Conservation (phyloP, 2,888 invertebrate species). For the Scaptomyza reducta region DNA sequence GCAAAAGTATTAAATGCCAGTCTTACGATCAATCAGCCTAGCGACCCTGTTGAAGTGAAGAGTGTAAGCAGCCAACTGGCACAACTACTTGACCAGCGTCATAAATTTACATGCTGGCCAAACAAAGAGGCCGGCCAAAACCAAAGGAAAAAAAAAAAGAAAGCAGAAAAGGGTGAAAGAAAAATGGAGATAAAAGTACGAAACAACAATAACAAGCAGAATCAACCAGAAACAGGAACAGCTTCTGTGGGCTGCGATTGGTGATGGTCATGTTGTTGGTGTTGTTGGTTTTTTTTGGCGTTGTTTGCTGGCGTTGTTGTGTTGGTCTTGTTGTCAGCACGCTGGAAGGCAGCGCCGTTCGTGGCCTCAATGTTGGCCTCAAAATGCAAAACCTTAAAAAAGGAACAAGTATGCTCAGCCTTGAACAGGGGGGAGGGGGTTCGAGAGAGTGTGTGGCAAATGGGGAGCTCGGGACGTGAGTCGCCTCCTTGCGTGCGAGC, state of each 20-base stretch:
- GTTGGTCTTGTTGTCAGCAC: slow-evolving; percentile 32
- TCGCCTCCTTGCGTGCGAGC: slow-evolving; percentile 49
- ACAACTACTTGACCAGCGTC: slow-evolving; percentile 71
- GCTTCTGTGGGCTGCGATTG: slow-evolving; percentile 50
- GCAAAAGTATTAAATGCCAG: no score
- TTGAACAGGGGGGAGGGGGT: background rate
- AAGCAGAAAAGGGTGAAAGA: slow-evolving; percentile 6
- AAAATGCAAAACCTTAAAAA: slow-evolving; percentile 81
- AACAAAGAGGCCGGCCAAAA: slow-evolving; percentile 59
- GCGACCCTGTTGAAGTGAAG: slow-evolving; percentile 21
- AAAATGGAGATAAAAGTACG: slow-evolving; percentile 17
- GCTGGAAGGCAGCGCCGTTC: slow-evolving; percentile 59
- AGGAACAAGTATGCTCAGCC: slow-evolving; percentile 57
- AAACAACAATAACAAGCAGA: slow-evolving; percentile 16
- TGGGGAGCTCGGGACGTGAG: slow-evolving; percentile 11
- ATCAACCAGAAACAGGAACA: slow-evolving; percentile 41
- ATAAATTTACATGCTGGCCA: slow-evolving; percentile 72
- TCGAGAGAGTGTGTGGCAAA: background rate
- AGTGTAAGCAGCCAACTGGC: slow-evolving; percentile 36
- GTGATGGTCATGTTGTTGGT: slow-evolving; percentile 28
- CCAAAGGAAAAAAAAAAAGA: slow-evolving; percentile 5
- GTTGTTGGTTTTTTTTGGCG: no score
- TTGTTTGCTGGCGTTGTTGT: no score
- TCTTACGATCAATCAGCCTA: background rate
- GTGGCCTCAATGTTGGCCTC: slow-evolving; percentile 82